Evolutionary conservation across 2,888 invertebrate genomes (phyloP).

Genomic region (Pammene aurita): DNA sequence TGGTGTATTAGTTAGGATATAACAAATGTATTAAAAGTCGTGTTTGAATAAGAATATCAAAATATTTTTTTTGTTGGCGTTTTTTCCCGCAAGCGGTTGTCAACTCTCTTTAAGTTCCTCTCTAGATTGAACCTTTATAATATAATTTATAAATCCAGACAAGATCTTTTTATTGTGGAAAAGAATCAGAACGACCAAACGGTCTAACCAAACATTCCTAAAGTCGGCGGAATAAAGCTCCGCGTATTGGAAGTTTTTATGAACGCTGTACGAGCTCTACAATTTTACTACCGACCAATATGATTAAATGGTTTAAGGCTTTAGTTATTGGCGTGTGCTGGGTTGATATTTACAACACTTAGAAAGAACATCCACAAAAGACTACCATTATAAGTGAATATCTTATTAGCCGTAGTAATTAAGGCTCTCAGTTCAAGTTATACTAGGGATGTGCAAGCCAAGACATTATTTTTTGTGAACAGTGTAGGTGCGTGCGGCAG

Average conservation of each 20-base stretch:
- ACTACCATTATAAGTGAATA: not conserved
- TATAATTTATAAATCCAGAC: too few relatives aligned
- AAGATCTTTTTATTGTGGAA: too few relatives aligned
- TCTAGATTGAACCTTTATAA: too few relatives aligned
- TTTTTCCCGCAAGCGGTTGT: too few relatives aligned
- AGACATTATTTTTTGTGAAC: not conserved
- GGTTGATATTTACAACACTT: conserved; percentile 49
- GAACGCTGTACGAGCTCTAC: conserved; percentile 19
- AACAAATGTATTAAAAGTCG: too few relatives aligned
- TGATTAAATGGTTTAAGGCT: conserved; percentile 38
- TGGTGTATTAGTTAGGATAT: too few relatives aligned
- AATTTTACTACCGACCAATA: conserved; percentile 40
- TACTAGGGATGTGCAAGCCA: not conserved
- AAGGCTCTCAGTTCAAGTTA: not conserved
- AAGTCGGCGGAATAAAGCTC: not conserved
- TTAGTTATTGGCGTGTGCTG: conserved; percentile 71
- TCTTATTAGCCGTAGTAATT: not conserved
- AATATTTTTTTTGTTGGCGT: too few relatives aligned
- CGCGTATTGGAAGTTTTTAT: conserved; percentile 21
- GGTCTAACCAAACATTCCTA: not conserved
- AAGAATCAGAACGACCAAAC: not conserved
- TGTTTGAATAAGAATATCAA: too few relatives aligned
- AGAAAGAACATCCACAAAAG: not conserved
- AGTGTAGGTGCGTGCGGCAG: conserved; percentile 46
- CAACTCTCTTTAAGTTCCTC: too few relatives aligned